Evolutionary conservation across 2,113 vertebrate species (phyloP).

Genomic region (Synchiropus splendidus): DNA sequence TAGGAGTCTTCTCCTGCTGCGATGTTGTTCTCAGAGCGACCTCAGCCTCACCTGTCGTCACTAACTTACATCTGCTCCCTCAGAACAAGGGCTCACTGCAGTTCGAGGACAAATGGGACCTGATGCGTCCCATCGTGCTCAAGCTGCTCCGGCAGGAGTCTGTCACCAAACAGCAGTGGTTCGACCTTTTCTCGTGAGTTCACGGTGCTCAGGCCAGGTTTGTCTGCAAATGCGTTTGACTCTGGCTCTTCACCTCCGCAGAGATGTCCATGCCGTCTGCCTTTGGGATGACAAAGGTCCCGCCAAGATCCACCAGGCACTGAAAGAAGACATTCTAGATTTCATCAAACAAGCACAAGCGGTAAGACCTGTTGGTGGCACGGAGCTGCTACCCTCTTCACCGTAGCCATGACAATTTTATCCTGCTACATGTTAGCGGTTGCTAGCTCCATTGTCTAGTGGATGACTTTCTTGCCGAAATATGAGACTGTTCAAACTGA

Average conservation of each 20-base stretch:
- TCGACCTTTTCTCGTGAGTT: constrained; percentile 96
- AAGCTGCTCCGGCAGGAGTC: constrained; percentile 97
- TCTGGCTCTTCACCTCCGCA: constrained; percentile 44
- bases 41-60: background rate
- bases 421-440: too few relatives aligned
- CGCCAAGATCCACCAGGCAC: constrained; percentile 96
- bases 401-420: background rate
- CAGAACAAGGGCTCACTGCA: constrained; percentile 99
- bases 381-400: background rate
- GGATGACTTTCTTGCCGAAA: too few relatives aligned
- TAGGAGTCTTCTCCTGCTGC: too few relatives aligned
- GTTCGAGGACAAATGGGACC: constrained; percentile 99
- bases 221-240: background rate
- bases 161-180: constrained; percentile 98
- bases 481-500: too few relatives aligned
- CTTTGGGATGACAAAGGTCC: constrained; percentile 99
- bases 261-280: constrained; percentile 96
- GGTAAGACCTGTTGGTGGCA: too few relatives aligned
- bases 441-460: too few relatives aligned
- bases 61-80: background rate
- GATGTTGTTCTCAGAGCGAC: too few relatives aligned
- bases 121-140: constrained; percentile 95
- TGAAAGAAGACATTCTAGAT: constrained; percentile 98
- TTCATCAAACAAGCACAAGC: constrained; percentile 99
- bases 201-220: fast-evolving